Base-by-base conservation (phyloP, 2,113 vertebrate genomes). In the Phylloscopus whistleri region DNA sequence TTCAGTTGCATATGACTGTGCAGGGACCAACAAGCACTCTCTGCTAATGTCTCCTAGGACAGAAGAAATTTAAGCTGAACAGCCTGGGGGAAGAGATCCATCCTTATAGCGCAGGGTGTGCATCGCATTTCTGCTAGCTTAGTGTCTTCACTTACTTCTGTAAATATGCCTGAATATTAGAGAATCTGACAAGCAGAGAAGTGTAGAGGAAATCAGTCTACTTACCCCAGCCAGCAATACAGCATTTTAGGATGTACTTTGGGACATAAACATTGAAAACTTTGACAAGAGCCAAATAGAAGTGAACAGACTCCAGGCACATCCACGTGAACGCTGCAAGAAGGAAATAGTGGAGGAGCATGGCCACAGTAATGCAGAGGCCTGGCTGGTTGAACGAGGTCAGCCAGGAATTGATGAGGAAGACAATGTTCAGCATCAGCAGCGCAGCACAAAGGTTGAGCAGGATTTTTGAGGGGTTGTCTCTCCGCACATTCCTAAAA, bases 271-370 rank as follows among this genome's bases (percentile, higher is more conserved):
- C 97, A 66, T 99, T 99, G 98, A 99, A 99, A 92, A 99, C 98
- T 97, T 98, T 99, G 94, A 99, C 96, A 59, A 99, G 94, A 58
- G 98, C 97, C 17, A 99, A 95, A 96, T 99, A 99, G 98, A 99
- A 98, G 92, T 99, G 98, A 41, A 99, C 79, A 1, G 98, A 98
- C 89, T 99, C 98, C 78, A 99, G 95, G 46, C 98, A 98, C 99
- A 99, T 99, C 99, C 99, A 99, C 0, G 98, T 98, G 96, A 99
- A 99, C 43, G 99, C 98, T 10, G 98, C 98, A 21, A 99, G 89
- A 69, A 99, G 95, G 91, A 98, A 99, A 92, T 98, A 99, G 82
- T 99, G 99, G 20, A 99, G 98, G 10, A 84, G 20, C 13, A 94
- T 94, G 0, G 98, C 98, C 11, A 97, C 91, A 1, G 95, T 44